phyloP scores from a whole-genome alignment of 37 sponge, comb jelly and placozoan species.

The Lycopodina hypogea region DNA sequence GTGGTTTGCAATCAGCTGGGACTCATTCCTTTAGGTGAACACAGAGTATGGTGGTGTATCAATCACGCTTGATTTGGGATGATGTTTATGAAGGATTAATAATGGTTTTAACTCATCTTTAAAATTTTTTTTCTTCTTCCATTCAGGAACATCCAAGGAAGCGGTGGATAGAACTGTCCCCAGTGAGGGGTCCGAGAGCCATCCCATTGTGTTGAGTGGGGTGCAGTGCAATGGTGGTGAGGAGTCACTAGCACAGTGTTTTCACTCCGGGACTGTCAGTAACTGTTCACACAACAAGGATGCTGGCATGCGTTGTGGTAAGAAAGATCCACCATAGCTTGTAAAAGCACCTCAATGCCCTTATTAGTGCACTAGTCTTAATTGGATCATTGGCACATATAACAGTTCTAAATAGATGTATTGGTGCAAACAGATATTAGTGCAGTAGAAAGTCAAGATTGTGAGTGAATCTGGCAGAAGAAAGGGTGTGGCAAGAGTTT shows the following conservation, averaged over 20 bases:
- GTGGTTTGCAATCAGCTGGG: slow-evolving; percentile 8
- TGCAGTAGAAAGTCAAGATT: too few species aligned
- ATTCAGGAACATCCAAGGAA: not conserved
- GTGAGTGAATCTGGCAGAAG: too few species aligned
- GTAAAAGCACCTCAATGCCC: too few species aligned
- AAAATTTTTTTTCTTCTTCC: not conserved
- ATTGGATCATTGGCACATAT: too few species aligned
- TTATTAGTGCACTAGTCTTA: too few species aligned
- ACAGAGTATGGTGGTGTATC: not conserved
- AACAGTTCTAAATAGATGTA: too few species aligned
- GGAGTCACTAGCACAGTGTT: not conserved
- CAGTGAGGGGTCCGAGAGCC: not conserved
- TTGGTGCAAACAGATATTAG: too few species aligned
- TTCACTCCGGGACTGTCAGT: not conserved
- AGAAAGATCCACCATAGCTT: not conserved
- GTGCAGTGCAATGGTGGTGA: not conserved
- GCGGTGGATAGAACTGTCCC: not conserved
- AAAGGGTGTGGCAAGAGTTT: too few species aligned
- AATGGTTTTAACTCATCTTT: not conserved
- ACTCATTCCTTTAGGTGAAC: not conserved
- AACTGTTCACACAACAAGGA: not conserved
- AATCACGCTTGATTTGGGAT: not conserved
- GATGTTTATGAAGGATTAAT: not conserved
- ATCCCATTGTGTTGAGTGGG: not conserved
- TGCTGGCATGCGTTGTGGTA: slow-evolving; percentile 5